phyloP scores from a whole-genome alignment of 2,113 vertebrate species.

The Lontra canadensis region DNA sequence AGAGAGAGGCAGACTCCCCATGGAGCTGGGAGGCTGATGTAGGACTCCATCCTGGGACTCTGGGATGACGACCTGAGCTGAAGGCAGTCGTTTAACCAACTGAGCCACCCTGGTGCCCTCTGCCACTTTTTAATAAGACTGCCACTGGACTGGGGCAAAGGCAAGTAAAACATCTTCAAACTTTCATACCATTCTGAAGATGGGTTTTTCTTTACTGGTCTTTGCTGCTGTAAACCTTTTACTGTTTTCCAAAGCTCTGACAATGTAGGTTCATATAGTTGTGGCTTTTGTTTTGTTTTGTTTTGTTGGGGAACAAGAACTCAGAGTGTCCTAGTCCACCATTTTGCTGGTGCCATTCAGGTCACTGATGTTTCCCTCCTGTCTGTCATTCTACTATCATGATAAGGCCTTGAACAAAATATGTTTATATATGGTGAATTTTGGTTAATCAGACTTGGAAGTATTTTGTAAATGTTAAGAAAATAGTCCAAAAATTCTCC shows the following conservation, averaged over 20 bases:
- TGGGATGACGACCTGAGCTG: too few relatives aligned
- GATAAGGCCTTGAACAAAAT: background rate
- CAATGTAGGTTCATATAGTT: background rate
- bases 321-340: background rate
- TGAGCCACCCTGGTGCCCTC: too few relatives aligned
- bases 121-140: background rate
- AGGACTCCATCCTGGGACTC: too few relatives aligned
- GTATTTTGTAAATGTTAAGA: background rate
- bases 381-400: background rate
- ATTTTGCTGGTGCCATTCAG: background rate
- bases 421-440: background rate
- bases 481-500: background rate
- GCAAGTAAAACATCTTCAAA: background rate
- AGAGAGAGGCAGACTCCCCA: too few relatives aligned
- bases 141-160: background rate
- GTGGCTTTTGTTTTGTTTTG: too few relatives aligned
- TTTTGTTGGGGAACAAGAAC: background rate
- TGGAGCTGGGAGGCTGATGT: too few relatives aligned
- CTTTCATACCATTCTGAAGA: background rate
- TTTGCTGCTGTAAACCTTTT: background rate
- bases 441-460: background rate
- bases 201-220: background rate
- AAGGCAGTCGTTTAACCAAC: too few relatives aligned
- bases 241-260: background rate
- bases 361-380: background rate